These are phyloP conservation scores for Mus spicilegus DNA, from an alignment of 2,113 vertebrate genomes.

Conservation along the genomic window DNA sequence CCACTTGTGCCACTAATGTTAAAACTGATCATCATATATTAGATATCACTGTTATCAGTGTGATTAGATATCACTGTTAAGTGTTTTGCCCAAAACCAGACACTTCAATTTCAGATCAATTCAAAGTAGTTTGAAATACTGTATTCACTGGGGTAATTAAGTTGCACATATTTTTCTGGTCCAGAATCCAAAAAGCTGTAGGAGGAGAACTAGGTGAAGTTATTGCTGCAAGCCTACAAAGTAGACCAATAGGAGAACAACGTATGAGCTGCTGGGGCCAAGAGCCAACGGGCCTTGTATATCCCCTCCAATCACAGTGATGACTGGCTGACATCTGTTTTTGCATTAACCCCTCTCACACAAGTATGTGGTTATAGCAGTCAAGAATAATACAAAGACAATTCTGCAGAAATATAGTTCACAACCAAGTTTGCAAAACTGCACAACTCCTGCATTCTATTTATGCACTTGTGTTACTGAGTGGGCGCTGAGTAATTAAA, in stretches of 20 bases:
- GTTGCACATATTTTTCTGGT: neutral
- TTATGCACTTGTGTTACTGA: neutral
- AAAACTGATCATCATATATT: neutral
- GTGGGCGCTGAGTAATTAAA: conserved; percentile 71
- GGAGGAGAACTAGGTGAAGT: neutral
- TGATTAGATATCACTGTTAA: neutral
- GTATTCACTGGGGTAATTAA: neutral
- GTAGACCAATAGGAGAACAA: fast-evolving
- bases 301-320: neutral
- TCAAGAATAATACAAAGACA: neutral
- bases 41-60: neutral
- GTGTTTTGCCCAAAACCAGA: neutral
- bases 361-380: neutral
- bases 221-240: fast-evolving
- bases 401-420: neutral
- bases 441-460: neutral
- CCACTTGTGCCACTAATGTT: neutral
- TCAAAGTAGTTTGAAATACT: neutral
- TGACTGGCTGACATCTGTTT: neutral
- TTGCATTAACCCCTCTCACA: neutral
- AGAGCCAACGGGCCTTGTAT: fast-evolving
- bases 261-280: fast-evolving
- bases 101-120: neutral
- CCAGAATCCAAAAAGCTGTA: neutral
- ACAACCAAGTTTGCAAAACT: conserved; percentile 42